Evolutionary conservation across 2,797 vertebrate species (phyloP), one percentile per base, ranked within the genome.

Genomic region (Helicolenus hilgendorfi): DNA sequence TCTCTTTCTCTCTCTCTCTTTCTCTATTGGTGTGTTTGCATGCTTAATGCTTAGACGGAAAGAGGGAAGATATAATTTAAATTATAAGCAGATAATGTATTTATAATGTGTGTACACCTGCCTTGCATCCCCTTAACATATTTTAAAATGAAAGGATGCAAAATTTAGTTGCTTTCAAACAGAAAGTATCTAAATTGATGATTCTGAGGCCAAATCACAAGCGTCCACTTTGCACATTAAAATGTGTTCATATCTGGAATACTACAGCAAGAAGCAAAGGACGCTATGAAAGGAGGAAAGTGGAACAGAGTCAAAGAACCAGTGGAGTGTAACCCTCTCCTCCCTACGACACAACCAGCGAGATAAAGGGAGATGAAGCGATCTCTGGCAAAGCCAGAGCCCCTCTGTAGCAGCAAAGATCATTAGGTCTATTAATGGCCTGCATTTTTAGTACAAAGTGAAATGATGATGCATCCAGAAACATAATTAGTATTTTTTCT

Each of bases 301-400:
- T 74, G 78, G 81, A 87, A 67, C 29, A 29, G 20, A 75, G 87
- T 62, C 79, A 81, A 67, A 76, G 38, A 88, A 65, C n/a, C 79
- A 90, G 86, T 94, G 85, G 89, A 96, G 97, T 97, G 96, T 96
- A 96, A 98, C 97, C 33, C 91, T 78, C 79, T 78, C 79, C 81
- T 90, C 77, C 73, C 55, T 41, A 35, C 3, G 1, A 87, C 84
- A 77, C 64, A 11, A 56, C 53, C 63, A 5, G 31, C 60, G 63
- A 75, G 83, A 86, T 72, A 90, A 79, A 83, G 68, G 15, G 77
- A 81, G 72, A 84, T 58, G 81, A 81, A 82, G 53, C 65, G 45
- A 89, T 67, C 70, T 68, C 63, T 36, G 63, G 45, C 24, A 65
- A 74, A 53, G 79, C 68, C 49, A 86, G 78, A 88, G 70, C 67